Conservation (phyloP, 2,113 vertebrate species). For the Callipepla californica region DNA sequence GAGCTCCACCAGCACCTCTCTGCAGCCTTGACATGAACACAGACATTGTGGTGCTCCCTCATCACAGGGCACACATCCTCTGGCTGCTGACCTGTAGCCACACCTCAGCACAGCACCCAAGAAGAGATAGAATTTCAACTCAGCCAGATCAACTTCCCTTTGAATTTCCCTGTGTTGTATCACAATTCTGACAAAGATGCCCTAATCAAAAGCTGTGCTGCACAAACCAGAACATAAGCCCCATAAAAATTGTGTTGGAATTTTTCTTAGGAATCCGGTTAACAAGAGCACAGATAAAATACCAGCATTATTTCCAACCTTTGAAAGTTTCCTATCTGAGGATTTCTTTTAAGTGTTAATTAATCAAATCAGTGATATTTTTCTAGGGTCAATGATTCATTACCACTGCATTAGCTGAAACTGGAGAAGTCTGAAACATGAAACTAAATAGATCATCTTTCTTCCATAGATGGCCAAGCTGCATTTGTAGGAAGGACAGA, state of each 20-base stretch:
- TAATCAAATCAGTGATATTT: conserved; percentile 72
- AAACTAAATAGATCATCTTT: conserved; percentile 48
- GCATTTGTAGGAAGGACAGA: not conserved
- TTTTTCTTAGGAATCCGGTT: not conserved
- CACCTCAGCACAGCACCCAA: too few species aligned
- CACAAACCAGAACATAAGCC: not conserved
- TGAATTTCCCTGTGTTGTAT: not conserved
- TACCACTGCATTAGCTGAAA: not conserved
- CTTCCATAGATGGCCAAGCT: conserved; percentile 61
- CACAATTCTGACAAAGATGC: not conserved
- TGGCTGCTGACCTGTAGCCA: too few species aligned
- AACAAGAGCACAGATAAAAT: conserved; percentile 57
- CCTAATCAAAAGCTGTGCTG: not conserved
- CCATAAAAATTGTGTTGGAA: not conserved
- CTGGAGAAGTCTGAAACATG: conserved; percentile 27
- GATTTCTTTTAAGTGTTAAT: conserved; percentile 54
- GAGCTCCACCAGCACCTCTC: too few species aligned
- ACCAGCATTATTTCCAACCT: conserved; percentile 47
- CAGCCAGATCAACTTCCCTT: not conserved
- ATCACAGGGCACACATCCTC: too few species aligned
- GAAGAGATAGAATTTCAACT: not conserved
- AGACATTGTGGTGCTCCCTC: too few species aligned
- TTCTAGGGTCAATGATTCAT: conserved; percentile 65
- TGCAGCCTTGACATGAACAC: too few species aligned
- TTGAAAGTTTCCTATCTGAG: conserved; percentile 48